Percentiles rank a stretch among this genome's conserved stretches.
Evolutionary conservation across 2,888 invertebrate species (phyloP).

Genomic region (Notocelia uddmanniana): DNA sequence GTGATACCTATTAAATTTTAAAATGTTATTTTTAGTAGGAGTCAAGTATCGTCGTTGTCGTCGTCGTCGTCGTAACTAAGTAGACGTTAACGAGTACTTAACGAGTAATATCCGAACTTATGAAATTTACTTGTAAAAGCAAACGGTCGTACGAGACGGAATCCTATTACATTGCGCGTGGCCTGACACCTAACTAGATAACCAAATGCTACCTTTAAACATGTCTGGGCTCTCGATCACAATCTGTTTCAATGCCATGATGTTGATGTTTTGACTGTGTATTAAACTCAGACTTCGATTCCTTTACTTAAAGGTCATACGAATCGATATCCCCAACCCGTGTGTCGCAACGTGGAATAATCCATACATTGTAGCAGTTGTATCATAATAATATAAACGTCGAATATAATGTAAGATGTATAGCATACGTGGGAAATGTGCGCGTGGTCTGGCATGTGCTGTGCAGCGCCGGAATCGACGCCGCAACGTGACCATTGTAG

Average conservation of each 20-base stretch:
- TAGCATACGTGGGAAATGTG: slow-evolving; percentile 49
- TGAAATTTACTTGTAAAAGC: no score
- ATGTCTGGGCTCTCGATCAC: background rate
- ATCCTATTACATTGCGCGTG: no score
- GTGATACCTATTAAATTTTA: no score
- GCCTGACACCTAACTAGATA: no score
- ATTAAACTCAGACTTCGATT: background rate
- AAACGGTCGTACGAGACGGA: no score
- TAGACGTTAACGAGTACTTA: no score
- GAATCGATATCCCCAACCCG: slow-evolving; percentile 15
- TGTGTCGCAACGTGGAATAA: slow-evolving; percentile 33
- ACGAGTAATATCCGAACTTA: no score
- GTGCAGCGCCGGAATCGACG: slow-evolving; percentile 47
- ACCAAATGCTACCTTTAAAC: background rate
- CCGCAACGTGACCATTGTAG: slow-evolving; percentile 53
- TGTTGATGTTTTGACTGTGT: background rate
- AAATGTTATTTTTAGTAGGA: no score
- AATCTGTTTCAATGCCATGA: background rate
- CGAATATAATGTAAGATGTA: background rate
- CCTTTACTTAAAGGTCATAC: background rate
- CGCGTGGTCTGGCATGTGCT: slow-evolving; percentile 56
- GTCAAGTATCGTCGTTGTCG: no score
- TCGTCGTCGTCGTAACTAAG: no score
- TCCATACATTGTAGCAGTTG: slow-evolving; percentile 16
- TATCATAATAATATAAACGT: slow-evolving; percentile 24